phyloP scores from a whole-genome alignment of 2,113 vertebrate species.

The Sturnus vulgaris region DNA sequence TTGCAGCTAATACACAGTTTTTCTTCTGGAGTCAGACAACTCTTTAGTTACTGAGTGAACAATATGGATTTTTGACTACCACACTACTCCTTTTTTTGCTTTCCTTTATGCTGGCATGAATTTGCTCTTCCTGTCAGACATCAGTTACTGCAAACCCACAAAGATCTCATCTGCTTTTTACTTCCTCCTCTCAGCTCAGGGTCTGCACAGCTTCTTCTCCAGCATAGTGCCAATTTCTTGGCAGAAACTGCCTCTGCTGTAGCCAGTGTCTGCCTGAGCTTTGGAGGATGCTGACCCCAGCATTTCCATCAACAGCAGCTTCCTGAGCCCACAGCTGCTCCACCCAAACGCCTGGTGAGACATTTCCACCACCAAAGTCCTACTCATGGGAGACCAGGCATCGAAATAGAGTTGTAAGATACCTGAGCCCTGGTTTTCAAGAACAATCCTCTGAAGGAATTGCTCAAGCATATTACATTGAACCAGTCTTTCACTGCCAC shows the following conservation, averaged over 20 bases:
- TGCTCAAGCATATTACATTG: neutral
- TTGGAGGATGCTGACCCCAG: neutral
- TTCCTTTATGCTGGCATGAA: neutral
- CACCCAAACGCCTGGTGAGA: neutral
- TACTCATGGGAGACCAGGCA: neutral
- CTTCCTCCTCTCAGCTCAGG: constrained; percentile 21
- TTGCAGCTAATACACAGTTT: neutral
- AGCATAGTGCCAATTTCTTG: neutral
- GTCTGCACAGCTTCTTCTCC: constrained; percentile 10
- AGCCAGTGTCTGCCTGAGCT: neutral
- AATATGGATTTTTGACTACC: constrained; percentile 38
- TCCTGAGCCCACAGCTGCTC: neutral
- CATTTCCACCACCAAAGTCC: neutral
- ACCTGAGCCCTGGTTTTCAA: neutral
- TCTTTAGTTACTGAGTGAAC: neutral
- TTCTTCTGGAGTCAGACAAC: neutral
- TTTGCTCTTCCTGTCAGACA: constrained; percentile 45
- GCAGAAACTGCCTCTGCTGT: neutral
- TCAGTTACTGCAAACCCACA: constrained; percentile 45
- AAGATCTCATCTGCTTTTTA: constrained; percentile 57
- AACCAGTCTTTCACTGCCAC: neutral
- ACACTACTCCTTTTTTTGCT: neutral
- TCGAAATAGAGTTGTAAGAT: neutral
- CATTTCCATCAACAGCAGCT: neutral
- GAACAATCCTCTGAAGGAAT: neutral